Percentiles rank a stretch among this genome's conserved stretches.
Conservation (phyloP, 2,797 vertebrate species). For the Botia kubotai region DNA sequence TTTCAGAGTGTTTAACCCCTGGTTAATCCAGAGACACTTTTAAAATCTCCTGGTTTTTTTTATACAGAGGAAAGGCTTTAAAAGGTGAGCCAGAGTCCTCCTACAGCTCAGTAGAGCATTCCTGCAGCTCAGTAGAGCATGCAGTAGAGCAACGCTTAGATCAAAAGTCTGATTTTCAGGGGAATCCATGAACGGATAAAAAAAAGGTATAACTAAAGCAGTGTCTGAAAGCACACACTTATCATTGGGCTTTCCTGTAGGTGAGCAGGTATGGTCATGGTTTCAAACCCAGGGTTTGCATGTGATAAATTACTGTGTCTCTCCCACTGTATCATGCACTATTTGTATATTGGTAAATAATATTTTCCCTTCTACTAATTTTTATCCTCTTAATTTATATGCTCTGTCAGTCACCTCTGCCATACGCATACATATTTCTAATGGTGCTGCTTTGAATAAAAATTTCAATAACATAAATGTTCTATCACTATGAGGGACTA, state of each 20-base stretch:
- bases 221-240: background rate
- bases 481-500: constrained; percentile 4
- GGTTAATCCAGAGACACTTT: constrained; percentile 14
- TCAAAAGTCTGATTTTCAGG: too few species aligned
- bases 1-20: background rate
- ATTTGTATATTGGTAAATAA: too few species aligned
- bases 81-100: background rate
- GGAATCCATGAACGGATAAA: too few species aligned
- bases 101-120: too few species aligned
- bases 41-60: background rate
- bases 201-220: too few species aligned
- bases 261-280: background rate
- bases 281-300: background rate
- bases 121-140: too few species aligned
- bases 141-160: too few species aligned
- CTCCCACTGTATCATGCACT: too few species aligned
- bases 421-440: background rate
- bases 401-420: background rate
- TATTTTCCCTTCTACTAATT: too few species aligned
- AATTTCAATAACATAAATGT: constrained; percentile 10
- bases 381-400: background rate
- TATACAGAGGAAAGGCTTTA: constrained; percentile 6
- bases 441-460: constrained; percentile 22
- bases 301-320: background rate
- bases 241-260: background rate